These are phyloP conservation scores for Pipistrellus kuhlii DNA, from an alignment of 2,797 vertebrate genomes.

Conservation along the genomic window DNA sequence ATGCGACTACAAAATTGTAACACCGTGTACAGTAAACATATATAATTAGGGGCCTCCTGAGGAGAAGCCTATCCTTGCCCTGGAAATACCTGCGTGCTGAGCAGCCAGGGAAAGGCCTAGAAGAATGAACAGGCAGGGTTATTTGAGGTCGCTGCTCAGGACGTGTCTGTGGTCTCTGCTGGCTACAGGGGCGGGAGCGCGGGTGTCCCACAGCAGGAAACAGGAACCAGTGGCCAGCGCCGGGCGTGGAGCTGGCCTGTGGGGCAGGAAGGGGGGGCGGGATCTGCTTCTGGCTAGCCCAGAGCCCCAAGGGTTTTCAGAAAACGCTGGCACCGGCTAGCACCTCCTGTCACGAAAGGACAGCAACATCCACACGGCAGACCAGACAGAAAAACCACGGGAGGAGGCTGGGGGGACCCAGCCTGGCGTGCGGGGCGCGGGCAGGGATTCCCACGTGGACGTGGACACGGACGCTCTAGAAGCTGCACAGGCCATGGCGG, in stretches of 20 bases:
- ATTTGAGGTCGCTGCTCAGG: constrained; percentile 67
- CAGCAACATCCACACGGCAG: not conserved
- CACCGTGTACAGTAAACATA: not conserved
- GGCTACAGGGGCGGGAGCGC: not conserved
- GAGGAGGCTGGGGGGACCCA: not conserved
- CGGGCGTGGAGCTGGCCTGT: constrained; percentile 2
- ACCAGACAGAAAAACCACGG: not conserved
- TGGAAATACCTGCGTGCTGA: constrained; percentile 61
- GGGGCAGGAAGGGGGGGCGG: constrained; percentile 66
- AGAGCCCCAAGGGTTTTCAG: constrained; percentile 27
- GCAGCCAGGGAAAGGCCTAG: constrained; percentile 46
- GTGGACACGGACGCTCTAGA: rapidly evolving
- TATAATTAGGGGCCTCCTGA: not conserved
- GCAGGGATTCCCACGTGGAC: not conserved
- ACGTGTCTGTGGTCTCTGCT: constrained; percentile 29
- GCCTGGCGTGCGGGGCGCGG: not conserved
- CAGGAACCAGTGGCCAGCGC: constrained; percentile 61
- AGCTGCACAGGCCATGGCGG: not conserved
- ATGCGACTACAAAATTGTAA: constrained; percentile 43
- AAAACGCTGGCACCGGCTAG: constrained; percentile 45
- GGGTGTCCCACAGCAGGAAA: constrained; percentile 56
- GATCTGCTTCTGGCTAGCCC: constrained; percentile 29
- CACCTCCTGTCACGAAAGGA: not conserved
- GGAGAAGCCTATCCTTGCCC: constrained; percentile 14
- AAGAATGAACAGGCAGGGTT: constrained; percentile 43